Base-by-base conservation (phyloP, 1,140 invertebrate genomes). In the Heliconius hewitsoni region DNA sequence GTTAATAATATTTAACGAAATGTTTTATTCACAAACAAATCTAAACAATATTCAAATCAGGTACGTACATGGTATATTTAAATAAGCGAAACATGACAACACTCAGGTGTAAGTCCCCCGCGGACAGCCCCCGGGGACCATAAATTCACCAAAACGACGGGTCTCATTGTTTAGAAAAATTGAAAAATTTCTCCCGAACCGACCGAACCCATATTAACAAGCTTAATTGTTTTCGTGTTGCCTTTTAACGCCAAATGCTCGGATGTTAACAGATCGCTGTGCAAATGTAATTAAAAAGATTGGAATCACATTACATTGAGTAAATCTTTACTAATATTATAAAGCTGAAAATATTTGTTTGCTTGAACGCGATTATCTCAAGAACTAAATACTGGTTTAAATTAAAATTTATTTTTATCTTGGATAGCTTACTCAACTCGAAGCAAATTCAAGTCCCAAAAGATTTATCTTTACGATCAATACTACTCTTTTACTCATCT, bases 241-340 rank as follows among this genome's bases (percentile, higher is more conserved):
- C 60, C n/a, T 66, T 30, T 66, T 6, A 27, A 66, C 60, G 60
- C 60, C 60, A 66, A 27, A 66, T 66, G 30, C 60, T 16, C 60
- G 23, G 60, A 66, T 66, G 60, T 66, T 66, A 66, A 6, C 60
- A 66, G 27, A 5, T 66, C 60, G 60, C 60, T 66, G 3, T 27
- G 60, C 11, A 66, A 66, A 66, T 66, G 60, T 66, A 66, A 66
- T 66, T 66, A 66, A 30, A 66, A 66, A 13, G 60, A 66, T 30
- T 27, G 19, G 60, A 66, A 30, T 27, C 23, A n/a, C 27, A 66
- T 66, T 66, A 23, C 8, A 23, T 23, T 60, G 55, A 23, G 55
- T 60, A 60, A 60, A 60, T 60, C 19, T 52, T 52, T 19, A 19
- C 6, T 52, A 19, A 52, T 19, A 52, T 52, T 52, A 52, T 19